Evolutionary conservation across 2,113 vertebrate genomes (phyloP), one percentile per base, ranked within the genome.

Genomic region (Calyptomena viridis): DNA sequence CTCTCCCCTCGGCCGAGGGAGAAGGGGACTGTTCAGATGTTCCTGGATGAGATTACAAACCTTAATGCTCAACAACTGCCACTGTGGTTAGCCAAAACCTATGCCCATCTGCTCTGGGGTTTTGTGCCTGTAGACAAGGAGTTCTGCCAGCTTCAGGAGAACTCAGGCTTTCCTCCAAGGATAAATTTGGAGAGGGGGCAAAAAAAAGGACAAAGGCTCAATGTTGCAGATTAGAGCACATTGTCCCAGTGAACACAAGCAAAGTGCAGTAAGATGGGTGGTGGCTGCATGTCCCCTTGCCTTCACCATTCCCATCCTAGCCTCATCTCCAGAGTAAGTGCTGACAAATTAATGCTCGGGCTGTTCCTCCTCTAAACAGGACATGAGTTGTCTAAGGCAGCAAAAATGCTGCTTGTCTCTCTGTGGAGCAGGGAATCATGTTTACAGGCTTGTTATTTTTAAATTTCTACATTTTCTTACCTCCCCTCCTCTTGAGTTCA

Each of bases 61-160:
- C 69, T 79, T 94, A 95, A 95, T 95, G 91, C 62, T 85, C 92
- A 96, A 82, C 91, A 96, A 93, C 94, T 96, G 97, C 83, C 68
- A 22, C 84, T 55, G 56, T 1, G 8, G 42, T 84, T 56, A 93
- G 87, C 94, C 11, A 33, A 94, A 94, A 87, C 6, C 9, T 88
- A 77, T 91, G 87, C 66, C 95, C 97, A 97, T 96, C 96, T 97
- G 97, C 94, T 97, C 64, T 7, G 87, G 82, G 89, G n/a, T 53
- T 93, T 91, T 90, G 88, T 93, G 89, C 58, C 87, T 39, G 30
- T 60, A 75, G 64, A 87, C 69, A 91, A 81, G 56, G 35, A 77
- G 73, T 46, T 75, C 53, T 89, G 95, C 92, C 92, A 96, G 87
- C 71, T 95, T 73, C 82, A 84, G 64, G 75, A 89, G 53, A 52